Conservation (phyloP, 2,888 invertebrate species). For the Digitonthophagus gazella region DNA sequence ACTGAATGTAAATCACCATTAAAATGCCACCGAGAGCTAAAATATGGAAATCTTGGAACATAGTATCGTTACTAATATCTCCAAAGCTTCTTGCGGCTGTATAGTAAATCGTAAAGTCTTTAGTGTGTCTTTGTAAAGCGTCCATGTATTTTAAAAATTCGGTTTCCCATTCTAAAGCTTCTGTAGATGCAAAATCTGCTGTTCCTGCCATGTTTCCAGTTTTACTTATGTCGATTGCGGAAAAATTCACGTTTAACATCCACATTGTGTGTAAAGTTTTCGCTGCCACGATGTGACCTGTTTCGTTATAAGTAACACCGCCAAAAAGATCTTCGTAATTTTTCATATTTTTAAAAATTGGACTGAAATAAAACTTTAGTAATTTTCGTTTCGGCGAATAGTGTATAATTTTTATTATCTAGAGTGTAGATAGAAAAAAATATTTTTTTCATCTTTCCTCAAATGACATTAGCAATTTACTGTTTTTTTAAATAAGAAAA, state of each 20-base stretch:
- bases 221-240: slow-evolving; percentile 62
- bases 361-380: slow-evolving; percentile 53
- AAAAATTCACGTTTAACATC: slow-evolving; percentile 67
- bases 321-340: slow-evolving; percentile 65
- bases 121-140: slow-evolving; percentile 43
- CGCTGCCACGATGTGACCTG: slow-evolving; percentile 64
- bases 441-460: too few species aligned
- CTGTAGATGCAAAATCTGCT: slow-evolving; percentile 65
- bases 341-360: slow-evolving; percentile 63
- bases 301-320: slow-evolving; percentile 57
- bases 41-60: slow-evolving; percentile 73
- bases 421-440: too few species aligned
- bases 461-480: too few species aligned
- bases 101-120: slow-evolving; percentile 56
- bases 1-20: slow-evolving; percentile 72
- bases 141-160: slow-evolving; percentile 55
- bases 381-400: too few species aligned
- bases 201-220: slow-evolving; percentile 72
- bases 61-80: slow-evolving; percentile 68
- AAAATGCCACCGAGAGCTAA: slow-evolving; percentile 65
- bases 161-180: slow-evolving; percentile 62
- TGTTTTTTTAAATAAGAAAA: too few species aligned
- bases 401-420: too few species aligned
- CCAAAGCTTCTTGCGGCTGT: slow-evolving; percentile 69
- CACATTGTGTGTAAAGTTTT: slow-evolving; percentile 62